Evolutionary conservation across 2,888 invertebrate genomes (phyloP), one percentile per base, ranked within the genome.

Genomic region (Steinernema carpocapsae): DNA sequence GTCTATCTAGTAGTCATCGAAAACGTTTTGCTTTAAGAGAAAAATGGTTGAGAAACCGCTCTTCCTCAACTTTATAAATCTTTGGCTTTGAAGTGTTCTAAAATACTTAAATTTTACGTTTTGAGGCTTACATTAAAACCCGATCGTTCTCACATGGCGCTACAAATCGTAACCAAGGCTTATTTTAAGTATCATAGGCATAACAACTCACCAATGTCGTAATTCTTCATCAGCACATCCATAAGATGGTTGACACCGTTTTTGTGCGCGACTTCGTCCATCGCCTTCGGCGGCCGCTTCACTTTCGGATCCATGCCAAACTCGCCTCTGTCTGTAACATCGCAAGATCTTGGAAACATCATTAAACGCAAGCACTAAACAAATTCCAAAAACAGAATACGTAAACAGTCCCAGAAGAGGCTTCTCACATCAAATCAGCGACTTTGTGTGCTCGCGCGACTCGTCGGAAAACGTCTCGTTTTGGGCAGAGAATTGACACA

Each of bases 141-240:
- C n/a, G n/a, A n/a, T n/a, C n/a, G n/a, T n/a, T n/a, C n/a, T n/a
- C n/a, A 37, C 3, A 37, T 37, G 37, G 37, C 37, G 37, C 37
- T 37, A 37, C 3, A 37, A n/a, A n/a, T n/a, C n/a, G n/a, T n/a
- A n/a, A n/a, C n/a, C n/a, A n/a, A n/a, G n/a, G n/a, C n/a, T n/a
- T n/a, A n/a, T n/a, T n/a, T n/a, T n/a, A n/a, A n/a, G n/a, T n/a
- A n/a, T n/a, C n/a, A n/a, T n/a, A n/a, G n/a, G n/a, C 37, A 37
- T 37, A 37, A 37, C 24, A 76, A 59, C 75, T 72, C 72, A 76
- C 76, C 76, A 2, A 76, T 75, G 26, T 76, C 75, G 42, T 76
- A 76, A 56, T 76, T 76, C 51, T 72, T 76, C 46, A 52, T 48
- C 26, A 76, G 51, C 24, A 76, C 26, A 22, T 76, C 71, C 32